phyloP scores from a whole-genome alignment of 2,888 invertebrate genomes.

The Epicampocera succincta region DNA sequence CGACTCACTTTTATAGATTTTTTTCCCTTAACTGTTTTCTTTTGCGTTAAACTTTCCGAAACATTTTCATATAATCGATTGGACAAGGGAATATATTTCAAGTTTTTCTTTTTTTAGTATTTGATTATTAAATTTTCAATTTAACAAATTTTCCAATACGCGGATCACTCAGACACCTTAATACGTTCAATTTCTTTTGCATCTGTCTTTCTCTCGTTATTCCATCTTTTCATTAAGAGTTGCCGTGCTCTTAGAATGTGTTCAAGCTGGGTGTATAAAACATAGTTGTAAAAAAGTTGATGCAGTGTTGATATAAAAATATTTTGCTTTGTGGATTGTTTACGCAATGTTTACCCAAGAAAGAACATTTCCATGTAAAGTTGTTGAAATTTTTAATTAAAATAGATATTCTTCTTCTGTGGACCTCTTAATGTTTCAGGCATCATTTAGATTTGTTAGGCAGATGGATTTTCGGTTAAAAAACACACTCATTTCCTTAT shows the following conservation, averaged over 20 bases:
- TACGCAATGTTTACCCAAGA: not conserved
- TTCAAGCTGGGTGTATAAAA: slow-evolving; percentile 4
- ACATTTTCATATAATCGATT: not conserved
- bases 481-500: too few relatives aligned
- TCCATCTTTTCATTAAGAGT: slow-evolving; percentile 30
- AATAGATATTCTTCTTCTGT: too few relatives aligned
- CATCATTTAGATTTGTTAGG: too few relatives aligned
- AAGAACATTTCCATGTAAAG: too few relatives aligned
- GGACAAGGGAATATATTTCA: not conserved
- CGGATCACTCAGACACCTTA: slow-evolving; percentile 66
- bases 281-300: slow-evolving; percentile 1
- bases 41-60: slow-evolving; percentile 30
- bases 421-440: too few relatives aligned
- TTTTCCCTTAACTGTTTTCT: not conserved
- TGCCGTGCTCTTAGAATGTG: slow-evolving; percentile 13
- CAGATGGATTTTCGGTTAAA: too few relatives aligned
- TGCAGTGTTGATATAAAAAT: slow-evolving; percentile 2
- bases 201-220: slow-evolving; percentile 70
- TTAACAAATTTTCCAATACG: slow-evolving; percentile 50
- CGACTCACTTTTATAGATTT: slow-evolving; percentile 52
- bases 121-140: slow-evolving; percentile 59
- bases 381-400: too few relatives aligned
- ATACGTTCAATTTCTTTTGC: slow-evolving; percentile 69
- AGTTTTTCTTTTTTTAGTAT: slow-evolving; percentile 41
- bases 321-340: not conserved